A percentile compares a stretch with the other conserved stretches of the same genome.
Evolutionary conservation across 2,797 vertebrate species (phyloP).

Genomic region (Falco novaeseelandiae): DNA sequence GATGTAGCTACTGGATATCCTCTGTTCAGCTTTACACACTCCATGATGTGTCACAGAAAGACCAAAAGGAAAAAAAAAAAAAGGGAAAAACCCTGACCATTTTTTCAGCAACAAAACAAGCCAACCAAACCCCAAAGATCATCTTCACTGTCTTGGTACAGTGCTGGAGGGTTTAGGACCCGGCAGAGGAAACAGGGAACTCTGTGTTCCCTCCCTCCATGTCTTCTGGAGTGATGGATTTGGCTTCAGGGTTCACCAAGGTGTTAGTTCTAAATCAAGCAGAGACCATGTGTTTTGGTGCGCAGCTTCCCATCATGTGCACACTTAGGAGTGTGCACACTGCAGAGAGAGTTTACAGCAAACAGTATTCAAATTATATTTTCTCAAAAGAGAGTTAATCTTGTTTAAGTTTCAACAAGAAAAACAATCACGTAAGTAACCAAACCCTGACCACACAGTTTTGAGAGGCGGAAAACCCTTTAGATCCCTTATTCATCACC

Average conservation of each 20-base stretch:
- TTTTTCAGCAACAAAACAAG: background rate
- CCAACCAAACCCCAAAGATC: background rate
- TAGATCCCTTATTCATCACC: background rate
- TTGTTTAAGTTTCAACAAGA: background rate
- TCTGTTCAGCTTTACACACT: background rate
- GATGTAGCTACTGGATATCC: background rate
- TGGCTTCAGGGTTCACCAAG: background rate
- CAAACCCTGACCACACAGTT: background rate
- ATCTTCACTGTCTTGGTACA: constrained; percentile 28
- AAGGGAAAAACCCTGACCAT: background rate
- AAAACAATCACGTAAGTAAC: background rate
- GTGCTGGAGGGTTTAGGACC: background rate
- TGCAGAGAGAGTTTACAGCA: background rate
- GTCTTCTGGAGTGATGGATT: accelerated
- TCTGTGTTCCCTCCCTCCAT: background rate
- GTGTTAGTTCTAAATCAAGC: background rate
- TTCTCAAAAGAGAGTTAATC: background rate
- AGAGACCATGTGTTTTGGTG: background rate
- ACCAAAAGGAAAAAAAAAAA: background rate
- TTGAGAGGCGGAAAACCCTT: background rate
- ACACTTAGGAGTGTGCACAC: background rate
- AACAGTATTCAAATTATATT: background rate
- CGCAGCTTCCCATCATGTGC: background rate
- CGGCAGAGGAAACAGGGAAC: background rate
- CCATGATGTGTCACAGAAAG: background rate